phyloP scores from a whole-genome alignment of 2,113 vertebrate species.

The Vanacampus margaritifer region DNA sequence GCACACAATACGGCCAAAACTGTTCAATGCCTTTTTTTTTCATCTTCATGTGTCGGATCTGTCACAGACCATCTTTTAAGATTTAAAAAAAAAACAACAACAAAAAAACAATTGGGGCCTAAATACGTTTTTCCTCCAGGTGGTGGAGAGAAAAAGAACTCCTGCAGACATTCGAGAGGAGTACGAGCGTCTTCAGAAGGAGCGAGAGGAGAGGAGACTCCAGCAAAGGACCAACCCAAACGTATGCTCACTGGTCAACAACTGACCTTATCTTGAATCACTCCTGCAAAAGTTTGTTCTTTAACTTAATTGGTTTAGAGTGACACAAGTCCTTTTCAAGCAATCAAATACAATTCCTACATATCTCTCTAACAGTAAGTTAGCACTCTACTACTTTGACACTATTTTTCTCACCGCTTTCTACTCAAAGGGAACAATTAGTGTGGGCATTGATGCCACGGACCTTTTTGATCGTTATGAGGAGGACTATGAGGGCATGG shows the following conservation, averaged over 20 bases:
- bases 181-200: slow-evolving; percentile 91
- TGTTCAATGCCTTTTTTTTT: too few species aligned
- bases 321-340: background rate
- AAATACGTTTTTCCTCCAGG: slow-evolving; percentile 63
- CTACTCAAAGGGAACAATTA: slow-evolving; percentile 85
- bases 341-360: background rate
- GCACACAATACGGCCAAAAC: too few species aligned
- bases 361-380: background rate
- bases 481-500: slow-evolving; percentile 88
- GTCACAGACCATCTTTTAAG: too few species aligned
- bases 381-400: background rate
- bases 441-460: slow-evolving; percentile 93
- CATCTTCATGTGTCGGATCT: too few species aligned
- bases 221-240: slow-evolving; percentile 98
- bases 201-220: slow-evolving; percentile 89
- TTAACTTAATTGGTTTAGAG: background rate
- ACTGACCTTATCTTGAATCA: background rate
- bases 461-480: slow-evolving; percentile 97
- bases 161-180: slow-evolving; percentile 94
- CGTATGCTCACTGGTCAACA: slow-evolving; percentile 62
- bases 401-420: background rate
- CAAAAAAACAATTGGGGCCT: too few species aligned
- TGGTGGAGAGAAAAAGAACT: slow-evolving; percentile 91
- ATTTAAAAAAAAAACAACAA: too few species aligned
- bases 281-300: background rate